Evolutionary conservation across 35 echinoderm and acorn worm genomes (phyloP).

Genomic region (Chiridota heheva): DNA sequence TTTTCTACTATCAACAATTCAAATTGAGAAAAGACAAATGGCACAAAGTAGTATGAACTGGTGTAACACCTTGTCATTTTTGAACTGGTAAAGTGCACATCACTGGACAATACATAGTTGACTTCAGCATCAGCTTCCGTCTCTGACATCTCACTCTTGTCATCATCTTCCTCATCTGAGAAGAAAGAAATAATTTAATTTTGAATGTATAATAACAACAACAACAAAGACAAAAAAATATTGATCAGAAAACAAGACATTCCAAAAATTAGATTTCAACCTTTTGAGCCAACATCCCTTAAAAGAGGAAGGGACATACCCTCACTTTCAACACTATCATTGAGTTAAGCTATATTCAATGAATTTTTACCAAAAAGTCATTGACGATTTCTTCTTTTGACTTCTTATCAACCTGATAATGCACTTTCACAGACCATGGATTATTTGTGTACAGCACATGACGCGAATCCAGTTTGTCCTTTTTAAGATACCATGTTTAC

Average conservation of each 20-base stretch:
- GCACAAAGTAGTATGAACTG: too few relatives aligned
- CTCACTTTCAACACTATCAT: not conserved
- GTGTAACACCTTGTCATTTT: conserved; percentile 97
- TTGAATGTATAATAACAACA: not conserved
- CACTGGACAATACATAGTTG: conserved; percentile 66
- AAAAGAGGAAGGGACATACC: not conserved
- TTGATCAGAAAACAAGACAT: not conserved
- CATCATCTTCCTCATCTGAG: conserved; percentile 87
- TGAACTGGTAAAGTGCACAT: conserved; percentile 88
- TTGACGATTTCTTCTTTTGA: too few relatives aligned
- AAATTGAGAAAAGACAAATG: not conserved
- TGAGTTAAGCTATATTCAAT: not conserved
- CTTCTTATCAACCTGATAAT: too few relatives aligned
- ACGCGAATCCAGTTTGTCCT: too few relatives aligned
- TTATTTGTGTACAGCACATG: too few relatives aligned
- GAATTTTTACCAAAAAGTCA: not conserved
- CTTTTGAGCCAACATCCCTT: not conserved
- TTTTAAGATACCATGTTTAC: too few relatives aligned
- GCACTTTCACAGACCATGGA: too few relatives aligned
- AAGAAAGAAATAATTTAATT: not conserved
- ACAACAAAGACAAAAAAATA: not conserved
- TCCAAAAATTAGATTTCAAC: not conserved
- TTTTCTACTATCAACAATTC: not conserved
- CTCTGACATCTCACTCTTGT: conserved; percentile 74
- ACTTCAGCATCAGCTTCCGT: conserved; percentile 70